Percentiles rank a stretch among this genome's conserved stretches.
phyloP scores from a whole-genome alignment of 2,113 vertebrate species.

The Lepidothrix coronata region DNA sequence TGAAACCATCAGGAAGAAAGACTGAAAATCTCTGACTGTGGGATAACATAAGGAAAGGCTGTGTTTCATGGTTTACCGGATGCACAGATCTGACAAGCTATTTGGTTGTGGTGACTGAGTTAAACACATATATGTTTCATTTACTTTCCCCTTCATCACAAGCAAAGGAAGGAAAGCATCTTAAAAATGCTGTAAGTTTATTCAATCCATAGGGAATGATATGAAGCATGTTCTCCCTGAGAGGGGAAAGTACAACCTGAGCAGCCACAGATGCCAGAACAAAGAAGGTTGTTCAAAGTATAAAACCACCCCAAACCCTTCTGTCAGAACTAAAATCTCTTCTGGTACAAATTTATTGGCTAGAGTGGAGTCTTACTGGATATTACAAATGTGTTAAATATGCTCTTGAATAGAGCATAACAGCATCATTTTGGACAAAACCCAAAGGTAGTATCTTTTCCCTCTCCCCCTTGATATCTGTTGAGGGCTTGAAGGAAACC shows the following conservation, averaged over 20 bases:
- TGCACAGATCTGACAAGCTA: not conserved
- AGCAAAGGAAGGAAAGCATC: not conserved
- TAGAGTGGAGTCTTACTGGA: not conserved
- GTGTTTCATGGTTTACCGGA: not conserved
- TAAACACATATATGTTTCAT: not conserved
- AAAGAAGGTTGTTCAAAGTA: not conserved
- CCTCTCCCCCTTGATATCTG: not conserved
- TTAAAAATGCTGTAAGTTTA: not conserved
- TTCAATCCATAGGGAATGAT: not conserved
- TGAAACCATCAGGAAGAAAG: not conserved
- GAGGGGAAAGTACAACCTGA: not conserved
- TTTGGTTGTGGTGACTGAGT: not conserved
- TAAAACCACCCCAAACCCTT: not conserved
- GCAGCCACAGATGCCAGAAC: not conserved
- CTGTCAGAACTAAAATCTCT: not conserved
- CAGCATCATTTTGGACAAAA: not conserved
- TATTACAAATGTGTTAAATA: not conserved
- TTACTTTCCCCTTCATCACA: not conserved
- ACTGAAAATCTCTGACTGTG: not conserved
- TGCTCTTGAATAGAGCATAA: not conserved
- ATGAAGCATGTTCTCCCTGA: not conserved
- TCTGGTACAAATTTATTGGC: not conserved
- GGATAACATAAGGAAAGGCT: not conserved
- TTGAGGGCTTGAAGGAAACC: not conserved
- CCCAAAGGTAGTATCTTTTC: not conserved